Evolutionary conservation across 1,140 invertebrate species (phyloP), one percentile per base, ranked within the genome.

Genomic region (Leucophenga varia): DNA sequence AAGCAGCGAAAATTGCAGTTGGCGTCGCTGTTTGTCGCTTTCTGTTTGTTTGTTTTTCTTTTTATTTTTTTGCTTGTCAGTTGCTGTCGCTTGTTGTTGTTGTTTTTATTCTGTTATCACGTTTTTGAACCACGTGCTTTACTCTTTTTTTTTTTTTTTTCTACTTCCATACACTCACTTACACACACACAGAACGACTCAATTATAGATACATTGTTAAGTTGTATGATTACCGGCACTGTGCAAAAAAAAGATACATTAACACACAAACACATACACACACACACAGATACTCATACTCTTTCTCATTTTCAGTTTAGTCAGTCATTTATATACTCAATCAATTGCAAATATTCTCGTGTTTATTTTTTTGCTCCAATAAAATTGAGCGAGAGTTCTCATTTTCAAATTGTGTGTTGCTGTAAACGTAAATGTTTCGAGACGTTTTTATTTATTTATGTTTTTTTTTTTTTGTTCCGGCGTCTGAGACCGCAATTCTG

Each of bases 81-180:
- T 67, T 67, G 22, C 68, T 67, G 64, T 55, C 63, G 64, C 42
- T 59, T 57, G 63, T 67, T 52, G 63, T 56, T 57, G 57, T 64
- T 52, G 20, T 28, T 30, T 28, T 55, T 63, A 44, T 68, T 60
- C 57, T 52, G 49, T 52, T 69, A 72, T 72, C 68, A 72, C 68
- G 68, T 72, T 72, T 71, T 47, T 54, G 54, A 59, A 60, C 61
- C 68, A 72, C 68, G 68, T 72, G 68, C 68, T 57, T 57, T 51
- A 47, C 50, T 35, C 52, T 42, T 40, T 39, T 17, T 32, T 20
- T 6, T 5, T 35, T 35, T 35, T 13, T 6, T 13, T 35, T 35
- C 16, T 35, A 6, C 12, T 16, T 35, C 8, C 31, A 21, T 3
- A 41, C 35, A 34, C 40, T 39, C 28, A 55, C 43, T 17, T 40